These are phyloP conservation scores for Nematostella vectensis DNA, from an alignment of 92 coral and sea anemone species.

Conservation along the genomic window DNA sequence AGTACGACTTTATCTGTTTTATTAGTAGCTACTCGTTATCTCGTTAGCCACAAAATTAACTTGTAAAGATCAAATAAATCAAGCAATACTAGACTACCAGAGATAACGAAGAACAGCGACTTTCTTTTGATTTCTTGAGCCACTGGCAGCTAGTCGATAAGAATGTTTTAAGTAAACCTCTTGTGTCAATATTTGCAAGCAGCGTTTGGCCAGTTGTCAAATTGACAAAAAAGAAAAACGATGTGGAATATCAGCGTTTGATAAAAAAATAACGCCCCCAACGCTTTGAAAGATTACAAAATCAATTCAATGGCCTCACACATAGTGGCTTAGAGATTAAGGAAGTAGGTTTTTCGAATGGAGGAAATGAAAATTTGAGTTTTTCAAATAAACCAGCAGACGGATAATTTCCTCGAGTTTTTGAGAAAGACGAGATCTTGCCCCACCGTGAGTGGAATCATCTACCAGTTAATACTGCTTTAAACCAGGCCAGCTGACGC, in stretches of 20 bases:
- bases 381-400: too few species aligned
- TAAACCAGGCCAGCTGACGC: not conserved
- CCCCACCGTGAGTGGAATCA: too few species aligned
- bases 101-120: not conserved
- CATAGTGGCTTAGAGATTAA: not conserved
- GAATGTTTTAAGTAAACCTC: not conserved
- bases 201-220: not conserved
- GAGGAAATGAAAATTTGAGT: too few species aligned
- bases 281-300: not conserved
- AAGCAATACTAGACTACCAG: slow-evolving; percentile 6
- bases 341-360: not conserved
- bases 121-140: not conserved
- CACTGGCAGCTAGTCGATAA: slow-evolving; percentile 4
- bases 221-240: not conserved
- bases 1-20: slow-evolving; percentile 9
- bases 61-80: slow-evolving; percentile 36
- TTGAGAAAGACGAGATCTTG: too few species aligned
- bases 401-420: not conserved
- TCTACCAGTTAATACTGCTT: not conserved
- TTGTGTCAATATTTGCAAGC: not conserved
- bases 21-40: slow-evolving; percentile 22
- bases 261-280: not conserved
- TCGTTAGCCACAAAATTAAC: slow-evolving; percentile 25
- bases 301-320: not conserved
- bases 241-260: not conserved